A percentile compares a stretch with the other conserved stretches of the same genome.
These are phyloP conservation scores for Myotis myotis DNA, from an alignment of 2,797 vertebrate genomes.

Conservation along the genomic window DNA sequence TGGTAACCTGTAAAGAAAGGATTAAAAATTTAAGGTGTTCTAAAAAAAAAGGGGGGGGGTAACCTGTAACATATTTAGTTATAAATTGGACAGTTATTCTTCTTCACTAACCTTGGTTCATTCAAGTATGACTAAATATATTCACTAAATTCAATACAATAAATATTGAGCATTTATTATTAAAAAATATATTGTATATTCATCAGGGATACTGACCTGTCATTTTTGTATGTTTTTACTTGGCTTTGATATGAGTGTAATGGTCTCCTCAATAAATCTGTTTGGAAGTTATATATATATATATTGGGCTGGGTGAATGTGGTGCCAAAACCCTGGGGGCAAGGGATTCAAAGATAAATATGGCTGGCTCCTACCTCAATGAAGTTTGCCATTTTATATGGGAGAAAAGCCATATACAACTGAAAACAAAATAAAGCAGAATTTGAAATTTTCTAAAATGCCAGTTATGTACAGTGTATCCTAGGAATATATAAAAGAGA, in stretches of 20 bases:
- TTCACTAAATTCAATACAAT: background rate
- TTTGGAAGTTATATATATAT: no score
- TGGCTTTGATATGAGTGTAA: no score
- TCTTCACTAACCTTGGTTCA: background rate
- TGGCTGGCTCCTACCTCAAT: background rate
- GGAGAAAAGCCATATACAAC: background rate
- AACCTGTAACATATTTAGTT: background rate
- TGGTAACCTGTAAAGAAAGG: no score
- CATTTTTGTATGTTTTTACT: no score
- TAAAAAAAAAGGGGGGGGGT: no score
- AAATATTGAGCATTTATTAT: background rate
- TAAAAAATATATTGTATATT: background rate
- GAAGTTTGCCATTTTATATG: background rate
- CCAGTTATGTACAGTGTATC: background rate
- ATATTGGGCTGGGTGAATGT: no score
- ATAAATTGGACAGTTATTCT: background rate
- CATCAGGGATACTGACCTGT: no score
- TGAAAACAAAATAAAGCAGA: background rate
- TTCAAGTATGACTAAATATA: conserved; percentile 16
- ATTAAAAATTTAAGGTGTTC: no score
- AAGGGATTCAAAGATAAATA: background rate
- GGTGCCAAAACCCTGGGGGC: background rate
- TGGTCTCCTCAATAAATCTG: no score
- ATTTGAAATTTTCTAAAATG: background rate
- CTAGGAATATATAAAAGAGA: background rate